Evolutionary conservation across 92 coral and sea anemone species (phyloP).

Genomic region (Metridium senile): DNA sequence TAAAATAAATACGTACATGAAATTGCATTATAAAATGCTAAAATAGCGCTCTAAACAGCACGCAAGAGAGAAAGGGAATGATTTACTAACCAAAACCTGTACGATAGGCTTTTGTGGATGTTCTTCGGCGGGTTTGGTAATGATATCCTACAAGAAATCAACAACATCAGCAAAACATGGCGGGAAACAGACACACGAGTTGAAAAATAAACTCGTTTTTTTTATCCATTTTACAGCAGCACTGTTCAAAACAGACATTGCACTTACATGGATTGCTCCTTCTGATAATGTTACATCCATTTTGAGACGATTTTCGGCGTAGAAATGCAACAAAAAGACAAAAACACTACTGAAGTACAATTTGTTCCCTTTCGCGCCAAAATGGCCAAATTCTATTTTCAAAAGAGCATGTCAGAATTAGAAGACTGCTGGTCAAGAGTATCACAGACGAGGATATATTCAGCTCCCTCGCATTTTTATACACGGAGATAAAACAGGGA

Average conservation of each 20-base stretch:
- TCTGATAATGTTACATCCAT: slow-evolving; percentile 38
- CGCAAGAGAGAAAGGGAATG: neutral
- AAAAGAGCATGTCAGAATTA: slow-evolving; percentile 1
- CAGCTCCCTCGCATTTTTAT: neutral
- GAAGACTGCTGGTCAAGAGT: neutral
- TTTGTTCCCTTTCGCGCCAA: slow-evolving; percentile 29
- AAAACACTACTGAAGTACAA: neutral
- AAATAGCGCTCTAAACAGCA: neutral
- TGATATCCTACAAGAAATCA: slow-evolving; percentile 65
- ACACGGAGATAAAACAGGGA: neutral
- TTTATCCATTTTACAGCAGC: neutral
- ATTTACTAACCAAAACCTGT: slow-evolving; percentile 79
- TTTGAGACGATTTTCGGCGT: neutral
- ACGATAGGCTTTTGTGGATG: slow-evolving; percentile 85
- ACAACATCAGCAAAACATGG: slow-evolving; percentile 22
- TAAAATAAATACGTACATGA: too few relatives aligned
- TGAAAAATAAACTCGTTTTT: neutral
- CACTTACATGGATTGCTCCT: slow-evolving; percentile 64
- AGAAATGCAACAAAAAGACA: neutral
- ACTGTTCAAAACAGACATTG: too few relatives aligned
- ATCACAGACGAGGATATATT: neutral
- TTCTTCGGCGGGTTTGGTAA: slow-evolving; percentile 70
- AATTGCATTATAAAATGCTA: neutral
- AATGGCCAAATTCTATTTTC: neutral
- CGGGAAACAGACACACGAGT: slow-evolving; percentile 32